Percentiles rank a stretch among this genome's conserved stretches.
phyloP scores from a whole-genome alignment of 2,888 invertebrate genomes.

The Cacoxenus indagator region DNA sequence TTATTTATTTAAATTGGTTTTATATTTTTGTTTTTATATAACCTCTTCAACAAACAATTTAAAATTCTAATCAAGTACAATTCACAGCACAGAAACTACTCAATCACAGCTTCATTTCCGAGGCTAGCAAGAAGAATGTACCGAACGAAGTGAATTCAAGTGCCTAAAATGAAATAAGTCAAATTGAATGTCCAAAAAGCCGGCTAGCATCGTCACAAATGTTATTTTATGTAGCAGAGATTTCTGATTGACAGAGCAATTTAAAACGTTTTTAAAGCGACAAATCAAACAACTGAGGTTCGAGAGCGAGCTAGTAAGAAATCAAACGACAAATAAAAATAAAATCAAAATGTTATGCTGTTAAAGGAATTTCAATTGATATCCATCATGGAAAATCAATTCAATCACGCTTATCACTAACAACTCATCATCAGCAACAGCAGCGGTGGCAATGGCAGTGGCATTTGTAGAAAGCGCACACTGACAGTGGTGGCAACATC shows the following conservation, averaged over 20 bases:
- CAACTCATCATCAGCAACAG: slow-evolving; percentile 31
- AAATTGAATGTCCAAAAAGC: not conserved
- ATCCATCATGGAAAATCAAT: slow-evolving; percentile 52
- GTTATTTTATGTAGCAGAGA: slow-evolving; percentile 19
- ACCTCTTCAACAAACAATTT: not conserved
- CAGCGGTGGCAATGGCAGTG: slow-evolving; percentile 18
- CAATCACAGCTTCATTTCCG: not conserved
- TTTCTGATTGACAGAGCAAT: slow-evolving; percentile 41
- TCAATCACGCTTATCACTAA: slow-evolving; percentile 39
- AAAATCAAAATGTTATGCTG: slow-evolving; percentile 50
- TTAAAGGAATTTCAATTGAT: slow-evolving; percentile 60
- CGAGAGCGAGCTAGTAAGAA: too few species aligned
- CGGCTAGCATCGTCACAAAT: not conserved
- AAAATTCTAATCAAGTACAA: not conserved
- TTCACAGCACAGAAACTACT: not conserved
- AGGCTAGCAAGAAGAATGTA: not conserved
- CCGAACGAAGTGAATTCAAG: not conserved
- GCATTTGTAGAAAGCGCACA: slow-evolving; percentile 19
- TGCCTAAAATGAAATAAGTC: not conserved
- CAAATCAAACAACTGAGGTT: slow-evolving; percentile 36
- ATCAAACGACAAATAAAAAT: slow-evolving; percentile 33
- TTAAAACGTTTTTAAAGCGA: slow-evolving; percentile 44
- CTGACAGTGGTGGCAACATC: not conserved
- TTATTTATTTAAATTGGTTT: too few species aligned
- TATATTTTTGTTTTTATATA: too few species aligned